phyloP scores from a whole-genome alignment of 2,113 vertebrate genomes.

The Muntiacus muntjak region DNA sequence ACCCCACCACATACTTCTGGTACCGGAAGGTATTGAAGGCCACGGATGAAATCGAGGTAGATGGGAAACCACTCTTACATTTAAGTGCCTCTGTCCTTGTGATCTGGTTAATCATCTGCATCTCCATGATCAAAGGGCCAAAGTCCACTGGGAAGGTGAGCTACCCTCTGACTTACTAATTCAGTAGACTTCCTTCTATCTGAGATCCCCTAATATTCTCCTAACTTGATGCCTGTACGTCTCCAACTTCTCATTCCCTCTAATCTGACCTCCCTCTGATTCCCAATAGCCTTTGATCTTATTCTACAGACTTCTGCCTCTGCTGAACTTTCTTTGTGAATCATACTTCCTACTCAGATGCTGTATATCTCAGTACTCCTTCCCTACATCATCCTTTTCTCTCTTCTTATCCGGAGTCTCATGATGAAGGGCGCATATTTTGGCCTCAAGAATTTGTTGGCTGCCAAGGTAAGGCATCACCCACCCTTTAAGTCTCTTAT shows the following conservation, averaged over 20 bases:
- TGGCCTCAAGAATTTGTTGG: slow-evolving; percentile 85
- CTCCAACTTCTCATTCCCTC: background rate
- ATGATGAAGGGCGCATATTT: slow-evolving; percentile 84
- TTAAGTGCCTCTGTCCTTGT: slow-evolving; percentile 81
- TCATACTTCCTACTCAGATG: background rate
- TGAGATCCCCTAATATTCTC: background rate
- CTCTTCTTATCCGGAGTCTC: slow-evolving; percentile 84
- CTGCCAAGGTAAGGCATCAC: slow-evolving; percentile 80
- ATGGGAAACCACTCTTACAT: slow-evolving; percentile 78
- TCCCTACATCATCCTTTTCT: slow-evolving; percentile 85
- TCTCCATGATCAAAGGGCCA: slow-evolving; percentile 88
- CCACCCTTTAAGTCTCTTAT: background rate
- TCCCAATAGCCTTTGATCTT: background rate
- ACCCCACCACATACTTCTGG: slow-evolving; percentile 87
- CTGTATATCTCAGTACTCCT: slow-evolving; percentile 68
- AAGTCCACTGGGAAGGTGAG: slow-evolving; percentile 88
- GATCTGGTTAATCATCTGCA: slow-evolving; percentile 85
- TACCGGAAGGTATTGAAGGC: slow-evolving; percentile 84
- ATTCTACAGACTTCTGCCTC: background rate
- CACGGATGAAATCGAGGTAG: slow-evolving; percentile 81
- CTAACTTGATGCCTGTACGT: background rate
- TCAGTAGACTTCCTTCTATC: background rate
- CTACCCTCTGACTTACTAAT: background rate
- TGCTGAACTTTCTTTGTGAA: background rate
- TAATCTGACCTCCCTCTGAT: background rate